Conservation (phyloP, 2,113 vertebrate species). For the Telmatochromis sp. region DNA sequence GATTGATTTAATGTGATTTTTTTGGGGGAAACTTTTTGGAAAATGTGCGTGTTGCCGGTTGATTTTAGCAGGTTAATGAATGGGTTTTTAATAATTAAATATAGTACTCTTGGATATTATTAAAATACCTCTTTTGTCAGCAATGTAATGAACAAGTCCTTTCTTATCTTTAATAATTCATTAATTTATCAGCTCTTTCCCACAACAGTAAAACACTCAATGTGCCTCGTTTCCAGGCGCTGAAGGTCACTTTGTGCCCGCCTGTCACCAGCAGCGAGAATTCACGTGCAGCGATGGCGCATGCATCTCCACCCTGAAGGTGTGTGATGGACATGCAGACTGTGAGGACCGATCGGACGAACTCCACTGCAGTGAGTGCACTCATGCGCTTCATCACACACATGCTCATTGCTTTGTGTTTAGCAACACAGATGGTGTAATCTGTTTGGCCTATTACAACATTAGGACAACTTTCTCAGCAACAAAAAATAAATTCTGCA, state of each 20-base stretch:
- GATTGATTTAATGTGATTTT: neutral
- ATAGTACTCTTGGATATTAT: neutral
- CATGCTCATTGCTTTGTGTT: neutral
- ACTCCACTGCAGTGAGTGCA: conserved; percentile 64
- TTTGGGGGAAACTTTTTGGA: accelerated
- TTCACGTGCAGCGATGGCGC: conserved; percentile 62
- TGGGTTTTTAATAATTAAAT: neutral
- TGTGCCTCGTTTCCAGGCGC: neutral
- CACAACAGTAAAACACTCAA: neutral
- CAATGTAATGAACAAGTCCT: neutral
- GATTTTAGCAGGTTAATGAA: neutral
- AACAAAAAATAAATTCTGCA: neutral
- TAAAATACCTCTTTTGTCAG: neutral
- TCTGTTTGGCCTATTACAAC: neutral
- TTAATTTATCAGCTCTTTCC: neutral
- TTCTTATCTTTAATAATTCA: neutral
- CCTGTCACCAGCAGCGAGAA: conserved; percentile 30
- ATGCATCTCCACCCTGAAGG: conserved; percentile 47
- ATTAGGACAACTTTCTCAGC: no score
- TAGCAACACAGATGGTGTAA: neutral
- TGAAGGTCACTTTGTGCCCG: neutral
- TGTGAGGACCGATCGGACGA: conserved; percentile 73
- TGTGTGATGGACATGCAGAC: conserved; percentile 61
- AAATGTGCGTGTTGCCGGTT: neutral
- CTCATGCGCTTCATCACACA: neutral